A percentile compares a stretch with the other conserved stretches of the same genome.
These are phyloP conservation scores for Eucidaris tribuloides DNA, from an alignment of 35 echinoderm and acorn worm species.

Conservation along the genomic window DNA sequence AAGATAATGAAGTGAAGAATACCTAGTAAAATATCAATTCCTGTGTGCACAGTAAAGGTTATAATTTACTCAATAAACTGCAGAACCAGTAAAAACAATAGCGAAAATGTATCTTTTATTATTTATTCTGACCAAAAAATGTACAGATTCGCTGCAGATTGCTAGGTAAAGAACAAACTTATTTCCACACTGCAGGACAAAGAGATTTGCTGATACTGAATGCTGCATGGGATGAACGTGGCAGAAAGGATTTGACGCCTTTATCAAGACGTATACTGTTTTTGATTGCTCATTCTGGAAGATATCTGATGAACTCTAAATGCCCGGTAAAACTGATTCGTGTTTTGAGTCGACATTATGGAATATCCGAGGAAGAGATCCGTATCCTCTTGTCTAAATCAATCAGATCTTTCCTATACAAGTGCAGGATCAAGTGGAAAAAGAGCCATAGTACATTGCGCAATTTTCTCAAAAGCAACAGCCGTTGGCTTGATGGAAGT, in stretches of 20 bases:
- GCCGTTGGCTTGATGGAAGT: constrained; percentile 1
- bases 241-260: neutral
- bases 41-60: too few species aligned
- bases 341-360: neutral
- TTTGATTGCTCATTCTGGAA: neutral
- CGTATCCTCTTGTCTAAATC: neutral
- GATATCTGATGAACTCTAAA: neutral
- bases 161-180: too few species aligned
- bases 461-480: neutral
- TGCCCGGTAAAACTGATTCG: neutral
- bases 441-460: neutral
- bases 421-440: neutral
- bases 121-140: too few species aligned
- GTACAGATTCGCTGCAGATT: too few species aligned
- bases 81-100: too few species aligned
- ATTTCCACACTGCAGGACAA: too few species aligned
- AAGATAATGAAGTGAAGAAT: too few species aligned
- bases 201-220: too few species aligned
- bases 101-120: too few species aligned
- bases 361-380: neutral
- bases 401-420: neutral
- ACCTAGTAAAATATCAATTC: too few species aligned
- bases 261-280: neutral
- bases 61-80: too few species aligned
- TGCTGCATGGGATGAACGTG: too few species aligned